These are phyloP conservation scores for Crepidodera aurea DNA, from an alignment of 2,888 invertebrate species.

Conservation along the genomic window DNA sequence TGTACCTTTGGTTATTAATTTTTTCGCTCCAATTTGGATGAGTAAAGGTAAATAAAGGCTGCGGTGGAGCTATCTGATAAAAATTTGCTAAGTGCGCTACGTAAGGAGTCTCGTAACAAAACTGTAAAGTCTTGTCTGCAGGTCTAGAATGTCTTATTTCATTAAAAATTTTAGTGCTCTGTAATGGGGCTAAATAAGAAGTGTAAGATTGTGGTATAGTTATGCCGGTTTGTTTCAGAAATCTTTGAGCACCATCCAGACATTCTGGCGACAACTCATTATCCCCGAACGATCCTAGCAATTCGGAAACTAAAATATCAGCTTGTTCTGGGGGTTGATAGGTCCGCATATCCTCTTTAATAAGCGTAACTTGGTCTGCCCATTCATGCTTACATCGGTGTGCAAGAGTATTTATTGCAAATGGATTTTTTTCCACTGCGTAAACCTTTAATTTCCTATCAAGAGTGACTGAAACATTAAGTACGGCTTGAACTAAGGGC, in stretches of 20 bases:
- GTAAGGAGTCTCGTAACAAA: slow-evolving; percentile 83
- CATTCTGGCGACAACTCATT: slow-evolving; percentile 99
- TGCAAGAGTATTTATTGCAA: slow-evolving; percentile 86
- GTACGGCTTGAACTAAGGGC: slow-evolving; percentile 88
- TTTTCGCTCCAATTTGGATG: slow-evolving; percentile 83
- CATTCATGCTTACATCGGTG: slow-evolving; percentile 81
- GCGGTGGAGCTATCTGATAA: slow-evolving; percentile 76
- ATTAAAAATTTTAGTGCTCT: slow-evolving; percentile 86
- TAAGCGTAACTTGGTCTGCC: slow-evolving; percentile 78
- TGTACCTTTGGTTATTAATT: slow-evolving; percentile 78
- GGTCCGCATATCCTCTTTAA: slow-evolving; percentile 87
- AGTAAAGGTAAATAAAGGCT: slow-evolving; percentile 82
- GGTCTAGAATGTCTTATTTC: slow-evolving; percentile 69
- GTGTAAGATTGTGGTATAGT: slow-evolving; percentile 91
- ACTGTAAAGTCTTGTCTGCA: slow-evolving; percentile 64
- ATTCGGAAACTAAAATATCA: slow-evolving; percentile 94
- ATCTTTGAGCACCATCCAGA: slow-evolving; percentile 90
- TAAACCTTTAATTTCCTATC: slow-evolving; percentile 77
- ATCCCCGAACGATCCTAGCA: slow-evolving; percentile 89
- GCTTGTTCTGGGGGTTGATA: slow-evolving; percentile 85
- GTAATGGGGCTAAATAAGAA: slow-evolving; percentile 92
- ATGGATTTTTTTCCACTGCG: slow-evolving; percentile 98
- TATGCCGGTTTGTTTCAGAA: slow-evolving; percentile 87
- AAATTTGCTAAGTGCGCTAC: slow-evolving; percentile 91
- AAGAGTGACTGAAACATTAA: slow-evolving; percentile 78